Conservation (phyloP, 2,888 invertebrate species). For the Amphipoea oculea region DNA sequence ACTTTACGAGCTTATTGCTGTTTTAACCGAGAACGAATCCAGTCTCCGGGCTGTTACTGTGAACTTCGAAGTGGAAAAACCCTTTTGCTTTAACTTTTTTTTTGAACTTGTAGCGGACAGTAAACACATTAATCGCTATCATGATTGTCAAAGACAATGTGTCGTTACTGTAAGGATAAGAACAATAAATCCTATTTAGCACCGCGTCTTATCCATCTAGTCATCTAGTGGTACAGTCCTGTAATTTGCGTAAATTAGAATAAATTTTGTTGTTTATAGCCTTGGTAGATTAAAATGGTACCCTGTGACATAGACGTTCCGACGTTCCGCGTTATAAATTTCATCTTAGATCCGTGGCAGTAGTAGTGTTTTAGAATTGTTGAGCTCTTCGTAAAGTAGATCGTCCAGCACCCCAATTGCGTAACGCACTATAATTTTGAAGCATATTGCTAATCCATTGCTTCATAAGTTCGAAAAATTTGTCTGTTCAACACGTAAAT, state of each 20-base stretch:
- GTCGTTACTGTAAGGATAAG: slow-evolving; percentile 44
- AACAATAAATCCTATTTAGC: slow-evolving; percentile 52
- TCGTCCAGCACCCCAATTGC: too few species aligned
- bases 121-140: slow-evolving; percentile 16
- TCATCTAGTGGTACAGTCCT: slow-evolving; percentile 1
- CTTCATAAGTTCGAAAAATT: too few species aligned
- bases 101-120: not conserved
- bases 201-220: slow-evolving; percentile 29
- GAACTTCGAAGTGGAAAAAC: not conserved
- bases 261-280: slow-evolving; percentile 32
- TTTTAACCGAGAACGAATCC: not conserved
- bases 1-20: too few species aligned
- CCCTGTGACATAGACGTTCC: not conserved
- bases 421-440: too few species aligned
- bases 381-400: too few species aligned
- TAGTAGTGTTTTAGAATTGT: too few species aligned
- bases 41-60: too few species aligned
- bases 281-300: slow-evolving; percentile 37
- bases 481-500: too few species aligned
- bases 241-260: slow-evolving; percentile 61
- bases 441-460: too few species aligned
- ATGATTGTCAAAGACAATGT: slow-evolving; percentile 46
- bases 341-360: too few species aligned
- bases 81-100: not conserved
- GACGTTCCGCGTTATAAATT: not conserved